Conservation (phyloP, 2,113 vertebrate genomes). For the Leptodactylus fuscus region DNA sequence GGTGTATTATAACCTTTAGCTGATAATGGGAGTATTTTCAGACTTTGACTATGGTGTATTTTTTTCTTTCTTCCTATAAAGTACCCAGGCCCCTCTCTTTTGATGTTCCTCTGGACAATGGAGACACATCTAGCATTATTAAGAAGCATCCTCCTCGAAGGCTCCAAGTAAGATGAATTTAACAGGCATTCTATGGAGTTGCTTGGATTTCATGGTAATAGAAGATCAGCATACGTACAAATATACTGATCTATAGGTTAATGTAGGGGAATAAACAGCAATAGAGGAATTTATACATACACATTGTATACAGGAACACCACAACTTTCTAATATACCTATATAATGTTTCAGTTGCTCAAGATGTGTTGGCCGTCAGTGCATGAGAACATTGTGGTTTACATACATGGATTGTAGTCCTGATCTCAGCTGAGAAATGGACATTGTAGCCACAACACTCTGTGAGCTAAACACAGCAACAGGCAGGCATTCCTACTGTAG, state of each 20-base stretch:
- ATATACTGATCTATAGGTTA: not conserved
- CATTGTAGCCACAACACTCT: no score
- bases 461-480: no score
- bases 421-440: no score
- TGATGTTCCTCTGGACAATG: conserved; percentile 59
- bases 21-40: not conserved
- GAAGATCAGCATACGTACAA: conserved; percentile 52
- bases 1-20: not conserved
- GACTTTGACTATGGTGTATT: not conserved
- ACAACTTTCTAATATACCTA: no score
- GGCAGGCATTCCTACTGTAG: no score
- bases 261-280: no score
- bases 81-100: conserved; percentile 66
- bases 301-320: no score
- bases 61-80: conserved; percentile 55
- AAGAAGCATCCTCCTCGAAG: conserved; percentile 76
- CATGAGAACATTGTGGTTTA: no score
- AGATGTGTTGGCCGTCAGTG: no score
- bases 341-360: no score
- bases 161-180: conserved; percentile 72
- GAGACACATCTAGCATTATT: conserved; percentile 75
- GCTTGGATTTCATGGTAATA: conserved; percentile 63
- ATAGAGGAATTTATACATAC: no score
- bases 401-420: no score
- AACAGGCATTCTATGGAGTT: conserved; percentile 58